Evolutionary conservation across 2,113 vertebrate species (phyloP).

Genomic region (Leuciscus idus): DNA sequence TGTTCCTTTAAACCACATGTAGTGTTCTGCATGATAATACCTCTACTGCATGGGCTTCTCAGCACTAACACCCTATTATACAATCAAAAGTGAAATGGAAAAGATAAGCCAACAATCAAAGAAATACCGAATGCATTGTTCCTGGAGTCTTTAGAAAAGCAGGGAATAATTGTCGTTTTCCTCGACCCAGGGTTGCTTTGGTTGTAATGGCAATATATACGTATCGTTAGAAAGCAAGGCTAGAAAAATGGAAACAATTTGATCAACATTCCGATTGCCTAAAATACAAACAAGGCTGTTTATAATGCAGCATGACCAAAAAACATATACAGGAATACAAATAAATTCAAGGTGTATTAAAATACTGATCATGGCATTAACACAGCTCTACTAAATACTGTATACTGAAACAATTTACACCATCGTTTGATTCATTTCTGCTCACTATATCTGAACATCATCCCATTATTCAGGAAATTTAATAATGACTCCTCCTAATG

Average conservation of each 20-base stretch:
- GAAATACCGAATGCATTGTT: slow-evolving; percentile 55
- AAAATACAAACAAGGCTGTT: slow-evolving; percentile 62
- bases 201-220: slow-evolving; percentile 57
- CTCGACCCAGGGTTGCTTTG: slow-evolving; percentile 62
- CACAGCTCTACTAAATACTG: slow-evolving; percentile 10
- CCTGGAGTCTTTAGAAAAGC: slow-evolving; percentile 54
- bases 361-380: slow-evolving; percentile 43
- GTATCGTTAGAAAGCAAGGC: slow-evolving; percentile 45
- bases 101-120: slow-evolving; percentile 49
- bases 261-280: slow-evolving; percentile 69
- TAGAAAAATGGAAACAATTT: slow-evolving; percentile 49
- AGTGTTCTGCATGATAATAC: slow-evolving; percentile 62
- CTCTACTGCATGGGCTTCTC: slow-evolving; percentile 60
- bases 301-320: slow-evolving; percentile 39
- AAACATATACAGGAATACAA: slow-evolving; percentile 44
- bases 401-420: slow-evolving; percentile 29
- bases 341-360: slow-evolving; percentile 19
- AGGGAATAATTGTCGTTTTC: slow-evolving; percentile 31
- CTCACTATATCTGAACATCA: neutral
- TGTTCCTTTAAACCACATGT: slow-evolving; percentile 64
- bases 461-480: slow-evolving; percentile 20
- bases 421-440: slow-evolving; percentile 21
- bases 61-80: slow-evolving; percentile 66
- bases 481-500: slow-evolving; percentile 9
- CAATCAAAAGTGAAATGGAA: slow-evolving; percentile 71